Evolutionary conservation across 37 sponge, comb jelly and placozoan genomes (phyloP).

Genomic region (Aplysina aerophoba): DNA sequence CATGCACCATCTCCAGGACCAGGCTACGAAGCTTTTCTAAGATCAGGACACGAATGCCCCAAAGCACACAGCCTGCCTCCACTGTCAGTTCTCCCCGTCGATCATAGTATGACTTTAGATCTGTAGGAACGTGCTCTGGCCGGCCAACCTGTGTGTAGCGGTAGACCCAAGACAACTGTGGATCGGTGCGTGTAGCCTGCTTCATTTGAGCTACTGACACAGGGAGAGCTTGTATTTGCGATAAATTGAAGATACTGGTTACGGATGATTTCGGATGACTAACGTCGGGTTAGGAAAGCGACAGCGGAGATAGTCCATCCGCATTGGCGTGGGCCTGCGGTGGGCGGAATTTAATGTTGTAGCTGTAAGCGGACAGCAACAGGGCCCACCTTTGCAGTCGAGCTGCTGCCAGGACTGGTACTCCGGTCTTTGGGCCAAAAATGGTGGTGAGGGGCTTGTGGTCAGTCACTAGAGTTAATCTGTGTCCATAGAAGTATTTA

Average conservation of each 20-base stretch:
- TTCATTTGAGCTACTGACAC: background rate
- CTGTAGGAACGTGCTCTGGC: background rate
- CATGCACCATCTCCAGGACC: constrained; percentile 20
- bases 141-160: constrained; percentile 21
- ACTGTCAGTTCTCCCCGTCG: constrained; percentile 5
- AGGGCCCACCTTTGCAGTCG: constrained; percentile 35
- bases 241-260: background rate
- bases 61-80: constrained; percentile 49
- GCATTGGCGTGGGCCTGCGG: background rate
- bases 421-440: background rate
- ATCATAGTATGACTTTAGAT: background rate
- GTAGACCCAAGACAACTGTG: constrained; percentile 1
- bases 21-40: background rate
- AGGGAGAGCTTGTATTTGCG: constrained; percentile 27
- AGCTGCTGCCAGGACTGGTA: constrained; percentile 21
- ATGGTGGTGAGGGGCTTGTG: constrained; percentile 42
- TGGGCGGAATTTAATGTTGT: background rate
- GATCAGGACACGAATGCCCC: constrained; percentile 40
- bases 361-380: constrained; percentile 17
- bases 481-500: constrained; percentile 33
- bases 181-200: constrained; percentile 1
- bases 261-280: no score
- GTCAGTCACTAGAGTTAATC: constrained; percentile 42
- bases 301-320: background rate
- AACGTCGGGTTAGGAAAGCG: background rate